Conservation (phyloP, 2,888 invertebrate genomes). For the Nesidiocoris tenuis region DNA sequence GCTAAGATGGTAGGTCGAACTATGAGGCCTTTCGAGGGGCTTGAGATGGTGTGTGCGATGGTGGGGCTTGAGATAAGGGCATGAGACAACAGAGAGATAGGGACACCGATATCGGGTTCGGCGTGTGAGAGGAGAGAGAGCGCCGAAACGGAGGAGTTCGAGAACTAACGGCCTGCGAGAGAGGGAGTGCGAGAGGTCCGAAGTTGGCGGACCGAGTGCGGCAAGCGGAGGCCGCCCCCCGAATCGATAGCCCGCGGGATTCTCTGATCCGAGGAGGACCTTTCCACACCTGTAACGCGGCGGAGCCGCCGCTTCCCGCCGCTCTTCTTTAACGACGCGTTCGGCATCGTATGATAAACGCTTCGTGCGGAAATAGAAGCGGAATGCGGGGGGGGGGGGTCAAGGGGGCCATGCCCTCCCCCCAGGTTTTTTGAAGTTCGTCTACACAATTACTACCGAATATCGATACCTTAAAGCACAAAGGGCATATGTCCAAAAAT, state of each 20-base stretch:
- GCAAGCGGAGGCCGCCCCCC: neutral
- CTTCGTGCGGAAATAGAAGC: too few species aligned
- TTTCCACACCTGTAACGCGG: neutral
- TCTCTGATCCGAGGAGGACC: neutral
- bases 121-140: neutral
- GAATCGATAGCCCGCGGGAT: neutral
- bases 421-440: too few species aligned
- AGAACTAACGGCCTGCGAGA: neutral
- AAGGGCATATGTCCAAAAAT: too few species aligned
- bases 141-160: neutral
- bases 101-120: conserved; percentile 12
- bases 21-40: neutral
- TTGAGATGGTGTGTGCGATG: neutral
- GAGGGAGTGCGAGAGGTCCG: neutral
- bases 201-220: neutral
- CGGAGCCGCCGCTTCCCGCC: neutral
- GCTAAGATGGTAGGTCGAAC: neutral
- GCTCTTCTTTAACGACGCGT: neutral
- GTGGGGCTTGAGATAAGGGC: conserved; percentile 8
- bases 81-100: conserved; percentile 27
- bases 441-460: too few species aligned
- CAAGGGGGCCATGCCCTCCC: too few species aligned
- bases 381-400: too few species aligned
- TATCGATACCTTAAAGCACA: too few species aligned
- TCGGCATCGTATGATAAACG: too few species aligned